Evolutionary conservation across 2,888 invertebrate species (phyloP).

Genomic region (Hermaeophaga mercurialis): DNA sequence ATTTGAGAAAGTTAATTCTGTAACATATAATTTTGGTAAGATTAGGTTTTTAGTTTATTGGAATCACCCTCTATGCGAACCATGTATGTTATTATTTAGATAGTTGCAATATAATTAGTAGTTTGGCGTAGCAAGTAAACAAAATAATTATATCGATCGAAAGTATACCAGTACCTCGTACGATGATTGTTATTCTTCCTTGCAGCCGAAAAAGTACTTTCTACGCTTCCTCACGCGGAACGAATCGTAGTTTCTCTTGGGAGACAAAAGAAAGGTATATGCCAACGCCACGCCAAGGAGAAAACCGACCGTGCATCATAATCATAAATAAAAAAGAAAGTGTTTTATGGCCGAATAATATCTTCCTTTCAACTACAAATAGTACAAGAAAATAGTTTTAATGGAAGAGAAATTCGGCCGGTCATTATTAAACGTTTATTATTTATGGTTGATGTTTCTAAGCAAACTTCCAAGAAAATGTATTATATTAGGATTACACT

Average conservation of each 20-base stretch:
- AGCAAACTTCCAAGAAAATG: no score
- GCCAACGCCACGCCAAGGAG: not conserved
- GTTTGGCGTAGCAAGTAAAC: not conserved
- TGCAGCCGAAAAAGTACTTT: conserved; percentile 13
- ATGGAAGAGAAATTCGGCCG: no score
- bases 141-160: conserved; percentile 8
- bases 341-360: conserved; percentile 5
- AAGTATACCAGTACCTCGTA: not conserved
- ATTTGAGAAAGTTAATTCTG: no score
- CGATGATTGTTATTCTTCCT: not conserved
- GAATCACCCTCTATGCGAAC: not conserved
- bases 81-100: not conserved
- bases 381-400: conserved; percentile 1
- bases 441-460: no score
- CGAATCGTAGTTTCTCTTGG: conserved; percentile 16
- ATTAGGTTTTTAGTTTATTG: no score
- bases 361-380: not conserved
- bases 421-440: no score
- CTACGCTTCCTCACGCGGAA: conserved; percentile 18
- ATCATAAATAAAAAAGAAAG: conserved; percentile 9
- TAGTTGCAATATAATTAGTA: conserved; percentile 4
- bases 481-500: no score
- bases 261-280: conserved; percentile 7
- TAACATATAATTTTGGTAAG: no score
- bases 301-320: conserved; percentile 1